Evolutionary conservation across 2,797 vertebrate species (phyloP), one percentile per base, ranked within the genome.

Genomic region (Echeneis naucrates): DNA sequence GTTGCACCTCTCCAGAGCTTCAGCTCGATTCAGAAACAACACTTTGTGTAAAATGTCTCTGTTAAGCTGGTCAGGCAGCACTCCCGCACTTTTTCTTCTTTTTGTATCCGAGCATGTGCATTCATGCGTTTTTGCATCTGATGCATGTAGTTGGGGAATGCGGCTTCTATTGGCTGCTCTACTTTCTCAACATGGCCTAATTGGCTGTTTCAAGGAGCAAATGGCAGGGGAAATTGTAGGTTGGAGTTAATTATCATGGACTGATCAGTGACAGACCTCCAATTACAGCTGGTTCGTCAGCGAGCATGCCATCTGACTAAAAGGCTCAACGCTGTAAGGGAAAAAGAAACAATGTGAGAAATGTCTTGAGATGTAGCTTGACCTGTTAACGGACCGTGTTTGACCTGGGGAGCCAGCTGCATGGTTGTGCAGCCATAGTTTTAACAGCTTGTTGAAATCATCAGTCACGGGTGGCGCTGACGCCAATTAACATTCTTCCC

Each of bases 201-300:
- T 68, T 86, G 67, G 57, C 51, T 51, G 62, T 61, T 87, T 68
- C 27, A 73, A 68, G 47, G 35, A 61, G 51, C 33, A 75, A 84
- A 70, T 65, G 68, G 66, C 71, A 63, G 52, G n/a, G n/a, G 40
- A 78, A 87, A 85, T 86, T 68, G 40, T 72, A 61, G 72, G 68
- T 55, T 77, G 54, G 59, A 68, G 68, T 81, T 84, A 73, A 86
- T 89, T 73, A 75, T 76, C 44, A 81, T 65, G 78, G 68, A 68
- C 62, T 62, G 60, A 87, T 86, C 56, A 70, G 58, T 84, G 70
- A 78, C 65, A 83, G 68, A 76, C 68, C 52, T 76, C 32, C 54
- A 84, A 80, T 87, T 83, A 85, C 27, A 47, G 38, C 47, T 24
- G 68, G n/a, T 58, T 66, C 65, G 77, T 83, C 54, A 72, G 60